Evolutionary conservation across 2,888 invertebrate species (phyloP), one percentile per base, ranked within the genome.

Genomic region (Aspidiotus destructor): DNA sequence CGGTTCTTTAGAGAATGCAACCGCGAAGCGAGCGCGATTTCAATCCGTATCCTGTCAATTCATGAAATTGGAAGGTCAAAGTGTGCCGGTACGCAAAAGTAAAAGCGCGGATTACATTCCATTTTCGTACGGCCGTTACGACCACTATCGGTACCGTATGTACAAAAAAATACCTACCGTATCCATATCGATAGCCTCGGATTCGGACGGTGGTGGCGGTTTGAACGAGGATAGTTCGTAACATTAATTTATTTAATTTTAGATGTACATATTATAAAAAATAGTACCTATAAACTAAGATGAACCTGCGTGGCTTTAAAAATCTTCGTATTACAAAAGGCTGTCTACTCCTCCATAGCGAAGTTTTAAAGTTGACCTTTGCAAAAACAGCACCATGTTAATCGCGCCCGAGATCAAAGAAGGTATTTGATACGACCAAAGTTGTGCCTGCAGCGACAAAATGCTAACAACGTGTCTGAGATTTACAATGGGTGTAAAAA

Each of bases 151-250:
- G 42, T 52, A 61, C 28, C 70, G 68, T 40, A 58, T 28, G 2
- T 58, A 41, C 28, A 65, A 65, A 44, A 65, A 69, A 40, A 44
- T 72, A 52, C 72, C 72, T 40, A 72, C 71, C 28, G 72, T 72
- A n/a, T 71, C 72, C 60, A 69, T 72, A 62, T 71, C 71, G 41
- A 70, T 72, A 41, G 72, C 72, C 40, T 72, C 72, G 41, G 71
- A 72, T 64, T 72, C 72, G 42, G 72, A 72, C 41, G 28, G 28
- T 28, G 28, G 28, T 63, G 70, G 57, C 42, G 65, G 65, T 58
- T 7, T 55, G 8, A 57, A 65, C 42, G 57, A 63, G 40, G 65
- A 65, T 58, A 65, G 65, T 40, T 65, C 65, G 42, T 65, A 65
- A 58, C 28, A 9, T 58, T 48, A 3, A n/a, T n/a, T 48, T 48